Evolutionary conservation across 2,888 invertebrate species (phyloP).

Genomic region (Hypomecis atomaria): DNA sequence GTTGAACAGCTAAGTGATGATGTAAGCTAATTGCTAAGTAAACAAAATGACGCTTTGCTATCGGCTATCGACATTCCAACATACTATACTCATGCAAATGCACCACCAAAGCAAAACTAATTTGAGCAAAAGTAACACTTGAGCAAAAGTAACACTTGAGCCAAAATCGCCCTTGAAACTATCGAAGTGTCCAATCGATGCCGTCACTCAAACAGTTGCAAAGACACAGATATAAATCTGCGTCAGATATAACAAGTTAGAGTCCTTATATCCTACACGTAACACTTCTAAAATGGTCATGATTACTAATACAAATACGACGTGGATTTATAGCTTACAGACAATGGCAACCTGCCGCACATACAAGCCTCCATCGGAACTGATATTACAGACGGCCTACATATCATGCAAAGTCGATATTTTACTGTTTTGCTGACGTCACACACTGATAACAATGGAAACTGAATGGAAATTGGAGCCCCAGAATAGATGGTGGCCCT

Average conservation of each 20-base stretch:
- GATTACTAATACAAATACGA: slow-evolving; percentile 35
- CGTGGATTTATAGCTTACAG: slow-evolving; percentile 32
- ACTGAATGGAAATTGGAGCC: slow-evolving; percentile 42
- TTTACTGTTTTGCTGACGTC: slow-evolving; percentile 42
- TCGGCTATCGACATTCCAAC: slow-evolving; percentile 26
- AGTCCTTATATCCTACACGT: slow-evolving; percentile 27
- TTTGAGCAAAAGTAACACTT: too few species aligned
- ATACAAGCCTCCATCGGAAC: slow-evolving; percentile 30
- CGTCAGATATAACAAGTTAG: slow-evolving; percentile 15
- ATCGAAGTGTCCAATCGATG: slow-evolving; percentile 3
- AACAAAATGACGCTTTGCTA: slow-evolving; percentile 21
- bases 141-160: too few species aligned
- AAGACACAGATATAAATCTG: slow-evolving; percentile 20
- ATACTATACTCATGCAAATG: slow-evolving; percentile 15
- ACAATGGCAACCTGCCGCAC: slow-evolving; percentile 36
- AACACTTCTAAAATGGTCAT: slow-evolving; percentile 33
- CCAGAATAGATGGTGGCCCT: slow-evolving; percentile 32
- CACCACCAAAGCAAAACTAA: background rate
- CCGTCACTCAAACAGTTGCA: slow-evolving; percentile 4
- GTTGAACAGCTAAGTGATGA: slow-evolving; percentile 18
- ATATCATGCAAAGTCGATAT: slow-evolving; percentile 43
- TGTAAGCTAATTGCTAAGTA: slow-evolving; percentile 27
- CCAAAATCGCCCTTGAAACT: background rate
- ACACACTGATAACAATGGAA: slow-evolving; percentile 46
- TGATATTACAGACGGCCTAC: slow-evolving; percentile 34